Evolutionary conservation across 2,113 vertebrate genomes (phyloP), one percentile per base, ranked within the genome.

Genomic region (Chaetura pelagica): DNA sequence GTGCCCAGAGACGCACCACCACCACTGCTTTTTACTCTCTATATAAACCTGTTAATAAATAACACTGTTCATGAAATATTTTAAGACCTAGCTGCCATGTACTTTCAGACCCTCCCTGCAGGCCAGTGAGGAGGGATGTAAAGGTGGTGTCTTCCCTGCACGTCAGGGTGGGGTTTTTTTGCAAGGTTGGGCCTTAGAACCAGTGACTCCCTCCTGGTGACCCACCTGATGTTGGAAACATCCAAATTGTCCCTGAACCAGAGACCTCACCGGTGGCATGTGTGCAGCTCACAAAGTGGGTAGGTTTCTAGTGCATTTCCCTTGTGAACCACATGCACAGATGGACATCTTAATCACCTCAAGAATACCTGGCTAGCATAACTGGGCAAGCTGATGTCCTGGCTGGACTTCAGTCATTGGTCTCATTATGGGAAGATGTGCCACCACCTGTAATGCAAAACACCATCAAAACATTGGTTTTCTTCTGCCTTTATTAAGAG

Each of bases 261-360:
- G 35, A 0, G 1, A 15, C 46, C 35, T 40, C 1, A 0, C 30
- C 0, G 24, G 46, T 32, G 73, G 27, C 32, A 15, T 0, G 6
- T 4, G 40, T 27, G 22, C 46, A 22, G 29, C 21, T 73, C 61
- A 17, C 22, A 20, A 49, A 35, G 22, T 4, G 22, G 19, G 12
- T 10, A 15, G 22, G 18, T 61, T 57, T 32, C 46, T 22, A 7
- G 7, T 2, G 1, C 40, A 6, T 27, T 58, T 75, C n/a, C 22
- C 48, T 58, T 1, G 3, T 19, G 3, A 58, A 42, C 10, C 30
- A 12, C 57, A 24, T 20, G 24, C n/a, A 38, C 44, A 26, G 27
- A 61, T 17, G 34, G 44, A 5, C 38, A 20, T 22, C 9, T 10
- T 77, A n/a, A 32, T 18, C 62, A 26, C 51, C 55, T 61, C 0